phyloP scores from a whole-genome alignment of 2,888 invertebrate genomes.

The Dryocosmus kuriphilus region DNA sequence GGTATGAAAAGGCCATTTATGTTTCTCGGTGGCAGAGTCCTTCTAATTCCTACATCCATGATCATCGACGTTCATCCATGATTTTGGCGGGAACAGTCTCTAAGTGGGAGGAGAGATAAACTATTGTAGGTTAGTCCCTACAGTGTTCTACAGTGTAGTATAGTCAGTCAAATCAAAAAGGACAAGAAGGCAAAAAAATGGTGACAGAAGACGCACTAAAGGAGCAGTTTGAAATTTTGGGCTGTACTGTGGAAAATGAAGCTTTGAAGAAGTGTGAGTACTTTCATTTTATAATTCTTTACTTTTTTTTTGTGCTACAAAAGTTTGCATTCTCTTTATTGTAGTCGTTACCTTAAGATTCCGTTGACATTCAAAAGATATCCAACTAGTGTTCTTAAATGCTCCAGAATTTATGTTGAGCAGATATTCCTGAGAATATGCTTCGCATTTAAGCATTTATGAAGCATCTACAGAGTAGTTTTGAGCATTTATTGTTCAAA shows the following conservation, averaged over 20 bases:
- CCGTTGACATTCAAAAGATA: neutral
- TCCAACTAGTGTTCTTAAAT: no score
- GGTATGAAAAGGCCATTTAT: no score
- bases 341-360: neutral
- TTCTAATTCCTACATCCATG: no score
- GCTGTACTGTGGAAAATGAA: slow-evolving; percentile 59
- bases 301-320: neutral
- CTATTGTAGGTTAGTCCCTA: no score
- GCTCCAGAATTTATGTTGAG: no score
- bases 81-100: slow-evolving; percentile 69
- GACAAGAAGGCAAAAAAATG: slow-evolving; percentile 62
- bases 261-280: slow-evolving; percentile 71
- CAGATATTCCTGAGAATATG: no score
- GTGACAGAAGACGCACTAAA: slow-evolving; percentile 63
- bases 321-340: neutral
- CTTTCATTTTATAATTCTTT: neutral
- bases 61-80: no score
- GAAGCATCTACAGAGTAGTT: no score
- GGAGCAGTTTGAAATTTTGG: slow-evolving; percentile 64
- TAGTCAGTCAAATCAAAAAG: neutral
- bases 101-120: neutral
- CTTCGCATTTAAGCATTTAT: no score
- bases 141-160: no score
- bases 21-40: no score
- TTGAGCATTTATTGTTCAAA: no score